Percentiles rank a stretch among this genome's conserved stretches.
phyloP scores from a whole-genome alignment of 2,797 vertebrate species.

The Rhincodon typus region DNA sequence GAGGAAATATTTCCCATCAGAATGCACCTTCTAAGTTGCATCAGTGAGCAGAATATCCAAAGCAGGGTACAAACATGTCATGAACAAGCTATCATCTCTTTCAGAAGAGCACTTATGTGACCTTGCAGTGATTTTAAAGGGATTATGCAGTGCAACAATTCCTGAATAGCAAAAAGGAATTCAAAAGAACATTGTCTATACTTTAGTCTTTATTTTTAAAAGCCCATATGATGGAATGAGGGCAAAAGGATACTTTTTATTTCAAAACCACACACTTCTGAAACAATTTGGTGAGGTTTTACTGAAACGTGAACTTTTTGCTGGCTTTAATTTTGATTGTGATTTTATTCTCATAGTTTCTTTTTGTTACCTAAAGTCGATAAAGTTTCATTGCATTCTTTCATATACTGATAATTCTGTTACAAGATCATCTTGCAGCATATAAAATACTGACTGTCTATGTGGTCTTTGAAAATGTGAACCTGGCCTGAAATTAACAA shows the following conservation, averaged over 20 bases:
- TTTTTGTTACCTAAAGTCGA: neutral
- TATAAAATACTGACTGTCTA: neutral
- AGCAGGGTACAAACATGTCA: neutral
- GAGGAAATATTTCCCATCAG: neutral
- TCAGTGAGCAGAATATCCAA: neutral
- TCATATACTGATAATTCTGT: neutral
- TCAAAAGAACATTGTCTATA: neutral
- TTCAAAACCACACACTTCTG: neutral
- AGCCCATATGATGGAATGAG: neutral
- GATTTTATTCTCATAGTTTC: neutral
- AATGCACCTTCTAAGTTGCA: neutral
- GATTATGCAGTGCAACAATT: neutral
- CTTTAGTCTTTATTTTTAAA: neutral
- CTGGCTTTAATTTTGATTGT: neutral
- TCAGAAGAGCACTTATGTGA: neutral
- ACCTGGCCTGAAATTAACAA: constrained; percentile 41
- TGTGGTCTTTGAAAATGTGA: neutral
- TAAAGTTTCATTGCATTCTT: neutral
- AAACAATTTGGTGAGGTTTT: too few relatives aligned
- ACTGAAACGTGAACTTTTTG: neutral
- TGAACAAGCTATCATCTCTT: neutral
- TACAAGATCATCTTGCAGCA: neutral
- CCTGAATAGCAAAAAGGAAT: neutral
- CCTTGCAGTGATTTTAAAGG: neutral
- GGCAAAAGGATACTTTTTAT: neutral